These are phyloP conservation scores for Hormaphis cornu DNA, from an alignment of 1,140 invertebrate genomes.

Conservation along the genomic window DNA sequence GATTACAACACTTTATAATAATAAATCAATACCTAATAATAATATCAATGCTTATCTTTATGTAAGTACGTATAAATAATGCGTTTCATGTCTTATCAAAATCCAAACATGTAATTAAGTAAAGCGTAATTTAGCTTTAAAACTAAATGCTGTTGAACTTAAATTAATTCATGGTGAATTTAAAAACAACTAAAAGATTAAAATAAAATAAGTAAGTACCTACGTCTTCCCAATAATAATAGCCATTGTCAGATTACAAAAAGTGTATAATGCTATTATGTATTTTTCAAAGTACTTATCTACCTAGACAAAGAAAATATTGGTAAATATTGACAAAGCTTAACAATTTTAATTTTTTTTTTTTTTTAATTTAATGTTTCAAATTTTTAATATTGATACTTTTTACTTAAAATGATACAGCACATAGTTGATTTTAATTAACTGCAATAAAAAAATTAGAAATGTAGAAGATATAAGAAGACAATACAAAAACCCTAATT, in stretches of 20 bases:
- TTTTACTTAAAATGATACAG: too few relatives aligned
- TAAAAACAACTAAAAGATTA: not conserved
- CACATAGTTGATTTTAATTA: too few relatives aligned
- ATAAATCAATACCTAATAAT: conserved; percentile 2
- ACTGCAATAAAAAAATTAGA: too few relatives aligned
- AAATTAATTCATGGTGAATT: not conserved
- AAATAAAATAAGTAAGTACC: too few relatives aligned
- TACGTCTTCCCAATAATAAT: too few relatives aligned
- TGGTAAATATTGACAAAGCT: not conserved
- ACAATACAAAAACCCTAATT: too few relatives aligned
- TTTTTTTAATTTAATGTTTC: too few relatives aligned
- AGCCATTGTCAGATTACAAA: not conserved
- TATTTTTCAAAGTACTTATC: not conserved
- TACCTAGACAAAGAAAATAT: not conserved
- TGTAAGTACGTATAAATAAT: too few relatives aligned
- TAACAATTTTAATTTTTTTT: not conserved
- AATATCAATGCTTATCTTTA: conserved; percentile 4
- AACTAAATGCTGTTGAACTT: not conserved
- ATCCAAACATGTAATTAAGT: not conserved
- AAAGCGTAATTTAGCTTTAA: not conserved
- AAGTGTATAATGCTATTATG: not conserved
- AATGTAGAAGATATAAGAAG: too few relatives aligned
- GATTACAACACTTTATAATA: not conserved
- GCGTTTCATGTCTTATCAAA: not conserved
- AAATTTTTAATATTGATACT: too few relatives aligned